These are phyloP conservation scores for Indicator indicator DNA, from an alignment of 2,113 vertebrate genomes.

Conservation along the genomic window DNA sequence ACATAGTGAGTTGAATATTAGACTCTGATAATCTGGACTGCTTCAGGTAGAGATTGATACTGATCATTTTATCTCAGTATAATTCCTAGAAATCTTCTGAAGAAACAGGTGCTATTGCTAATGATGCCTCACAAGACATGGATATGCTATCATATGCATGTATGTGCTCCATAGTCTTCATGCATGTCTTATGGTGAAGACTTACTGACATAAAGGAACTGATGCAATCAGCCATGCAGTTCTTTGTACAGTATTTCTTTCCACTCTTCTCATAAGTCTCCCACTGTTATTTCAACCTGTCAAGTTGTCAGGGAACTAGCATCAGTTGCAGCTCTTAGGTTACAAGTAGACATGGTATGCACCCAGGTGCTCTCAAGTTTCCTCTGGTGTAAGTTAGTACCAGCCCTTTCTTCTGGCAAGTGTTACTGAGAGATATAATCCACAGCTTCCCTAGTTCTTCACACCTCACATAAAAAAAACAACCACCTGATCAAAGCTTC, in stretches of 20 bases:
- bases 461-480: neutral
- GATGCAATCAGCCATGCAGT: slow-evolving; percentile 8
- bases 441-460: neutral
- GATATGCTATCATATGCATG: neutral
- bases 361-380: neutral
- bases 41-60: neutral
- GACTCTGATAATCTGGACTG: neutral
- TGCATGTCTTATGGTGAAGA: neutral
- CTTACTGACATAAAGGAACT: neutral
- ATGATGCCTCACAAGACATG: neutral
- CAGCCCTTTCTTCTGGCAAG: neutral
- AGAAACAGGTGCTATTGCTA: neutral
- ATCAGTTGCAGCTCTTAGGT: neutral
- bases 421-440: neutral
- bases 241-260: neutral
- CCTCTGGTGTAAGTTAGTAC: neutral
- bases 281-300: slow-evolving; percentile 36
- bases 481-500: neutral
- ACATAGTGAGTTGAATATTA: neutral
- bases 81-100: neutral
- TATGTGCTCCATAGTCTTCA: neutral
- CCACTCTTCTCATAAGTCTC: neutral
- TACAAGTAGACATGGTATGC: neutral
- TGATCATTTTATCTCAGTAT: neutral
- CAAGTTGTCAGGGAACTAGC: slow-evolving; percentile 4